These are phyloP conservation scores for Mimas tiliae DNA, from an alignment of 2,888 invertebrate genomes.

Conservation along the genomic window DNA sequence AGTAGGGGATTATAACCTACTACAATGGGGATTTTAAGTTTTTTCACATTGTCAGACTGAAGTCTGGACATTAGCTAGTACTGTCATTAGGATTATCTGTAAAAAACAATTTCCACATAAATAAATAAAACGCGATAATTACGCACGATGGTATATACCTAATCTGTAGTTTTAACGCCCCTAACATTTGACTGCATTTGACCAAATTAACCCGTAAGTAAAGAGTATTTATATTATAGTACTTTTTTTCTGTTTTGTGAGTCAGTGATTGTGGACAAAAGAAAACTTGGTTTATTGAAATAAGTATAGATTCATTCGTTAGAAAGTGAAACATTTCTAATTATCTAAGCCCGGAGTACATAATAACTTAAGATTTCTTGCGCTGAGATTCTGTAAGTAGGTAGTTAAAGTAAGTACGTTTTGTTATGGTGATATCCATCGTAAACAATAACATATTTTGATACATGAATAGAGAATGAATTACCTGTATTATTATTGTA, in stretches of 20 bases:
- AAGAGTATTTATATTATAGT: background rate
- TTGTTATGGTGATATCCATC: background rate
- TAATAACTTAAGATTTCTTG: too few species aligned
- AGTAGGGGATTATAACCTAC: too few species aligned
- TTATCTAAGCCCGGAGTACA: background rate
- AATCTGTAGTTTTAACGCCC: background rate
- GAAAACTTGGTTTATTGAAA: background rate
- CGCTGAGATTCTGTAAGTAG: too few species aligned
- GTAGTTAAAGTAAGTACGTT: too few species aligned
- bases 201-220: background rate
- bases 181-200: background rate
- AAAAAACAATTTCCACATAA: background rate
- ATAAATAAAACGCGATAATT: background rate
- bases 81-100: background rate
- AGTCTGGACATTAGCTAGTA: too few species aligned
- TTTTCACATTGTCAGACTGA: too few species aligned
- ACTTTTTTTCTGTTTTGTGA: background rate
- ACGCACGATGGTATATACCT: background rate
- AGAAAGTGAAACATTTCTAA: background rate
- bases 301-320: background rate
- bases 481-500: background rate
- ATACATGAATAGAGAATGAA: background rate
- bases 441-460: constrained; percentile 1
- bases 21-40: too few species aligned
- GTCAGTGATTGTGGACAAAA: background rate